Base-by-base conservation (phyloP, 2,888 invertebrate species). In the Lasius fuliginosus region DNA sequence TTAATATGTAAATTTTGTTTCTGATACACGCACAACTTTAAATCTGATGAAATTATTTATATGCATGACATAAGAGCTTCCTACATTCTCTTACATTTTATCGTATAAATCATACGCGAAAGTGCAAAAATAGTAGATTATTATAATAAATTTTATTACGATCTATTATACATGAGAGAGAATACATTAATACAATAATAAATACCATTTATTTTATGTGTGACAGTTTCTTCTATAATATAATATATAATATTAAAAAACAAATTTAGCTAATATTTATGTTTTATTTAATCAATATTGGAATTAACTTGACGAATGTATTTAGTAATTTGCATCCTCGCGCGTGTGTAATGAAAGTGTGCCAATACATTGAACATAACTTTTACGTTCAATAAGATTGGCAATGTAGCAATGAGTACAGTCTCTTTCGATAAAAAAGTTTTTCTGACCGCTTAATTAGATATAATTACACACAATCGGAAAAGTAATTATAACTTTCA, bases 401-500 rank as follows among this genome's bases (percentile, higher is more conserved):
- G 18, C 15, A 30, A 64, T 65, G 60, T 64, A 58, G 30, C 42
- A 42, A 49, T 27, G 12, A 76, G 42, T 65, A 60, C 23, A 18
- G 5, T 0, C 5, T 15, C 18, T 62, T 83, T 75, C 68, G 33
- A 87, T 84, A 79, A 82, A 87, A 83, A 87, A 82, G 68, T 82
- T 89, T 82, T 60, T 87, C n/a, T 40, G 9, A 33, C 18, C 36
- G 33, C 82, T 89, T 86, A 88, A 88, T 89, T 89, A 85, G 46
- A 46, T 83, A 40, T 82, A 84, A 88, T 89, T 69, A 40, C 27
- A 67, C 65, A 27, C 58, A 42, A 79, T 58, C 69, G 79, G n/a
- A 82, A 83, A 86, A 73, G 49, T 74, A 74, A 71, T 85, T 79
- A 81, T n/a, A 46, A 5, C 8, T 46, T 60, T n/a, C 30, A 40